Base-by-base conservation (phyloP, 1,140 invertebrate genomes). In the Oppia nitens region DNA sequence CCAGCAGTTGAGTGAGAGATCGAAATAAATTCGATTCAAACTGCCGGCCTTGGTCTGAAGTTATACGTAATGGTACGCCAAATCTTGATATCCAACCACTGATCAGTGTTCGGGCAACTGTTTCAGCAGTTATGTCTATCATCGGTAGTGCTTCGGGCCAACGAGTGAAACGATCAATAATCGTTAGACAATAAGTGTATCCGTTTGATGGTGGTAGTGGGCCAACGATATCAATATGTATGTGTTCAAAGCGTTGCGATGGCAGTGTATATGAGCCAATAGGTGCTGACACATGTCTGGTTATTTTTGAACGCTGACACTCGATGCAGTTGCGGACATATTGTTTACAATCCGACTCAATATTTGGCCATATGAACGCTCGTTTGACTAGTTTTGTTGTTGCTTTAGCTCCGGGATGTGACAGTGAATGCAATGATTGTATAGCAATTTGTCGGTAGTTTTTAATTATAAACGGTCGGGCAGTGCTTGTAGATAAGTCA, bases 201-300 rank as follows among this genome's bases (percentile, higher is more conserved):
- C n/a, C n/a, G n/a, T n/a, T 57, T 76, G 71, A 64, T 2, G 56
- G 53, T 24, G 72, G 71, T 2, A 78, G 52, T 0, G 70, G 74
- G 0, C 73, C 71, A 9, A 78, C 65, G 0, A 78, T 65, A 64
- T 78, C 76, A 0, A 77, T 60, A n/a, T n/a, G n/a, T n/a, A n/a
- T n/a, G n/a, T n/a, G n/a, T n/a, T n/a, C n/a, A n/a, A n/a, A n/a
- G n/a, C n/a, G n/a, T n/a, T n/a, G n/a, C n/a, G n/a, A n/a, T n/a
- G n/a, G n/a, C n/a, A n/a, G 62, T 78, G 71, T 0, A 77, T 62
- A 56, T 74, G 69, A 1, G 64, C 47, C 55, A 76, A 75, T 24
- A 53, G 29, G 0, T 6, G 14, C 25, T 49, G 2, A 24, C 24
- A 47, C 2, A 26, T 64, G 57, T n/a, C 47, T 40, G n/a, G 3